phyloP scores from a whole-genome alignment of 2,888 invertebrate genomes.

The Drosophila trichaetosa region DNA sequence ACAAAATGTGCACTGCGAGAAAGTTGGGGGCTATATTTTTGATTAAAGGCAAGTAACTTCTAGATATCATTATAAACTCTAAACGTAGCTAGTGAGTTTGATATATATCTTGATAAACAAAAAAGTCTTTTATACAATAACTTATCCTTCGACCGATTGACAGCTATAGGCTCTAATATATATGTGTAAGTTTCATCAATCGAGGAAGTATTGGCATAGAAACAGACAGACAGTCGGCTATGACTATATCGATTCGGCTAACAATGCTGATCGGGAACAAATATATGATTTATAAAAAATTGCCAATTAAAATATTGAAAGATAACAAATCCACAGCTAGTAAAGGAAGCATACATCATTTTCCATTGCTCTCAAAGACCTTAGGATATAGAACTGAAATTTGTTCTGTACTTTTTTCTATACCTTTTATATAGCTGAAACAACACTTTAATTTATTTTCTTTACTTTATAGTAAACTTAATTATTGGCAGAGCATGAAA shows the following conservation, averaged over 20 bases:
- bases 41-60: neutral
- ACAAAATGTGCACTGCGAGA: slow-evolving; percentile 49
- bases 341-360: neutral
- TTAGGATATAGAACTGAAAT: neutral
- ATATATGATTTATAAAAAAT: neutral
- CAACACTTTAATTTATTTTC: no score
- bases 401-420: neutral
- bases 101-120: neutral
- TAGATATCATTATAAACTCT: neutral
- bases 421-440: neutral
- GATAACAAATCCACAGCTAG: neutral
- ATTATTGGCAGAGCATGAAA: neutral
- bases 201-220: no score
- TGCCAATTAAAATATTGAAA: neutral
- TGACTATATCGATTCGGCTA: neutral
- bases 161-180: neutral
- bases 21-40: neutral
- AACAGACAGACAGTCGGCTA: neutral
- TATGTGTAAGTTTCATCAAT: neutral
- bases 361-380: neutral
- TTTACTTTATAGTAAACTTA: no score
- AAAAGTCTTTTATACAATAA: neutral
- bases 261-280: neutral
- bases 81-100: neutral
- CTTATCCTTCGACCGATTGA: neutral